Conservation (phyloP, 2,797 vertebrate species). For the Trachurus trachurus region DNA sequence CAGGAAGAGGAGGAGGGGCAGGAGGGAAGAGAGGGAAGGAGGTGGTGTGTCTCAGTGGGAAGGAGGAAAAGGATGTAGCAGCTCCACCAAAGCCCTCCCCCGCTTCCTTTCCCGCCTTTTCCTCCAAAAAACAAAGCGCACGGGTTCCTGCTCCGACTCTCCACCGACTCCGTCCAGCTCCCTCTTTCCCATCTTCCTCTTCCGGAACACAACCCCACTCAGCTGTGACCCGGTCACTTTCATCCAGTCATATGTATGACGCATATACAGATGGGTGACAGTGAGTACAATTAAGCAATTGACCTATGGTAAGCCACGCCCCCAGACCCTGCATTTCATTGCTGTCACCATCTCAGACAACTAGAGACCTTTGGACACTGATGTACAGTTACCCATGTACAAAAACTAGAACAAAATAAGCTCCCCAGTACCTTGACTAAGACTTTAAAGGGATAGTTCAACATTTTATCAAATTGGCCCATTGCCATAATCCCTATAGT, state of each 20-base stretch:
- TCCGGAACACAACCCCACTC: slow-evolving; percentile 53
- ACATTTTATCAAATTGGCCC: too few species aligned
- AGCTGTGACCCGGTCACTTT: neutral
- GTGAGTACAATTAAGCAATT: too few species aligned
- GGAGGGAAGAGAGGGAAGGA: slow-evolving; percentile 32
- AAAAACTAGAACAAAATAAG: too few species aligned
- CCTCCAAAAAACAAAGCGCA: slow-evolving; percentile 75
- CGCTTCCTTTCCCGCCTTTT: slow-evolving; percentile 76
- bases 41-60: slow-evolving; percentile 47
- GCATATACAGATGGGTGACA: neutral
- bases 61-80: slow-evolving; percentile 78
- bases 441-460: too few species aligned
- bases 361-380: too few species aligned
- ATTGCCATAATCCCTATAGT: too few species aligned
- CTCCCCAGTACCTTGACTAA: too few species aligned
- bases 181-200: slow-evolving; percentile 47
- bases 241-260: neutral
- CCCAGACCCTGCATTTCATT: too few species aligned
- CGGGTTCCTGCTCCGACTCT: slow-evolving; percentile 70
- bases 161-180: slow-evolving; percentile 66
- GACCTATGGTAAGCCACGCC: too few species aligned
- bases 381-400: too few species aligned
- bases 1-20: slow-evolving; percentile 14
- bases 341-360: too few species aligned
- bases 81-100: slow-evolving; percentile 66